Evolutionary conservation across 53 echinoderm and acorn worm species (phyloP).

Genomic region (Crossaster papposus): DNA sequence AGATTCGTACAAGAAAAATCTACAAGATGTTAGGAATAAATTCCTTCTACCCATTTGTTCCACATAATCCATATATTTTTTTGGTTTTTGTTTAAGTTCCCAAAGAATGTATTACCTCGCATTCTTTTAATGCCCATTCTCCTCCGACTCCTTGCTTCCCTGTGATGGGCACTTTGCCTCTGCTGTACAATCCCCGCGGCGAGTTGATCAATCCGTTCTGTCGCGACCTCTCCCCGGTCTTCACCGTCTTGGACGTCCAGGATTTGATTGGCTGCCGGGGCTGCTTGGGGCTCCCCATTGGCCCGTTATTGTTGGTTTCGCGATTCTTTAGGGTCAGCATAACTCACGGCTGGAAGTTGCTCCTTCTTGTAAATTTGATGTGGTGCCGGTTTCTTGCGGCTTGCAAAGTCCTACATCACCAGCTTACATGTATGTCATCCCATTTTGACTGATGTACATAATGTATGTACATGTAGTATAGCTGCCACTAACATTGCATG

Average conservation of each 20-base stretch:
- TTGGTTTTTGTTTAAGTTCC: too few species aligned
- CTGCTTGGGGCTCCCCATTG: constrained; percentile 69
- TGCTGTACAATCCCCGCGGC: constrained; percentile 77
- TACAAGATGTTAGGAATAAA: too few species aligned
- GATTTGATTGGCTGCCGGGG: constrained; percentile 94
- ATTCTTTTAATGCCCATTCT: constrained; percentile 92
- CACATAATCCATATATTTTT: too few species aligned
- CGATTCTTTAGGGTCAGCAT: constrained; percentile 47
- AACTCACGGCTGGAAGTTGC: not conserved
- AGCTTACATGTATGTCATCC: not conserved
- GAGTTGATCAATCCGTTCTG: constrained; percentile 89
- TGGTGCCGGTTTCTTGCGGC: not conserved
- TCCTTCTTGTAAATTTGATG: not conserved
- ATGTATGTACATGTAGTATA: not conserved
- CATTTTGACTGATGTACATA: not conserved
- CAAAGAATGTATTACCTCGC: too few species aligned
- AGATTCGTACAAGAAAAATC: too few species aligned
- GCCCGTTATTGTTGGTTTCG: constrained; percentile 26
- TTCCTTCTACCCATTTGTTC: too few species aligned
- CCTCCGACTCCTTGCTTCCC: constrained; percentile 89
- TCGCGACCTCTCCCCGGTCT: constrained; percentile 72
- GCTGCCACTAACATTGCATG: not conserved
- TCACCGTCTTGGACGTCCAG: constrained; percentile 90
- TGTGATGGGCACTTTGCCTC: constrained; percentile 73
- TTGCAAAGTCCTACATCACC: not conserved